phyloP scores from a whole-genome alignment of 2,113 vertebrate species.

The Australoheros scitulus region DNA sequence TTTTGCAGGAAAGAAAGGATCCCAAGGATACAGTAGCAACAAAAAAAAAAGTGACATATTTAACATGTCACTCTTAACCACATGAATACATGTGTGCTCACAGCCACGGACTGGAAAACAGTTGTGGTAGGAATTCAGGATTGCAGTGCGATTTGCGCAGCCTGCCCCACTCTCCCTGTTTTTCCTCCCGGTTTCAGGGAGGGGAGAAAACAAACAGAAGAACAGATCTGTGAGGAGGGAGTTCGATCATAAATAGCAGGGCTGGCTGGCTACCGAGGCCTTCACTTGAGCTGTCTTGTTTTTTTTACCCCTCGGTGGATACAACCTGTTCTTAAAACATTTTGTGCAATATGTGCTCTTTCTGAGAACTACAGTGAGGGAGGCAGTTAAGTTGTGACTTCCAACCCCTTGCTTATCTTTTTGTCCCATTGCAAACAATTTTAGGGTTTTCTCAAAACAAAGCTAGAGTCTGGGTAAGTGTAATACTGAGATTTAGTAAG shows the following conservation, averaged over 20 bases:
- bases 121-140: conserved; percentile 15
- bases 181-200: conserved; percentile 19
- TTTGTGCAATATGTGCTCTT: background rate
- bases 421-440: conserved; percentile 4
- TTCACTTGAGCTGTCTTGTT: conserved; percentile 33
- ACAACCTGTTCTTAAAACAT: conserved; percentile 62
- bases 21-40: background rate
- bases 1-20: background rate
- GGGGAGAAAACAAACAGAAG: conserved; percentile 48
- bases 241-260: conserved; percentile 65
- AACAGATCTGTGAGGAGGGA: conserved; percentile 20
- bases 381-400: background rate
- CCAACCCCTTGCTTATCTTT: background rate
- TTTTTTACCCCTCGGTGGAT: conserved; percentile 44
- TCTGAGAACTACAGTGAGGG: conserved; percentile 11
- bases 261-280: conserved; percentile 63
- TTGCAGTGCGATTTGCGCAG: conserved; percentile 14
- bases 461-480: background rate
- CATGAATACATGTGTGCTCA: background rate
- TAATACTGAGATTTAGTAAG: fast-evolving
- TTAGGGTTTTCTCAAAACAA: background rate
- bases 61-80: background rate
- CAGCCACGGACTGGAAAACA: background rate
- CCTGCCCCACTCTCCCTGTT: conserved; percentile 25
- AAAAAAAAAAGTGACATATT: background rate